Conservation (phyloP, 2,113 vertebrate species). For the Telmatochromis sp. region DNA sequence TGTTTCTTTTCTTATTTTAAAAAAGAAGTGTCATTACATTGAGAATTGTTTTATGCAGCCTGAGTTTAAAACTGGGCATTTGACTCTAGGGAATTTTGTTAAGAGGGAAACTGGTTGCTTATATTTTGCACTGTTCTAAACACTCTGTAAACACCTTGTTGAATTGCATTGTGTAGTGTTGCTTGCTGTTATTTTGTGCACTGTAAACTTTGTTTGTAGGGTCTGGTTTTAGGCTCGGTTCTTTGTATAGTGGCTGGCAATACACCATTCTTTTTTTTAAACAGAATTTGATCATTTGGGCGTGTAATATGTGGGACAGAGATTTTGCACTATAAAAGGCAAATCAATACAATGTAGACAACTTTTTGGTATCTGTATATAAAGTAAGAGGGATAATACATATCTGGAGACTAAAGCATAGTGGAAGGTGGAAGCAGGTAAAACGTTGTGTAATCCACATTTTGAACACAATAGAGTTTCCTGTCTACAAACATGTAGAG, state of each 20-base stretch:
- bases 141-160: not conserved
- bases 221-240: not conserved
- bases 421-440: not conserved
- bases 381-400: not conserved
- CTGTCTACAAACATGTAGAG: not conserved
- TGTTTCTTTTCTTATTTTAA: not conserved
- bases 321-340: not conserved
- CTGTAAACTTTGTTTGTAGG: not conserved
- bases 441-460: not conserved
- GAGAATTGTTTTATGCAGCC: not conserved
- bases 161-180: not conserved
- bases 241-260: not conserved
- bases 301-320: fast-evolving
- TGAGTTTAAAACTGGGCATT: not conserved
- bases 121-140: not conserved
- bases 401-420: not conserved
- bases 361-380: not conserved
- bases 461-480: not conserved
- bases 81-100: not conserved
- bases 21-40: not conserved
- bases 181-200: not conserved
- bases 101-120: not conserved
- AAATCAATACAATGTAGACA: not conserved
- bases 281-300: not conserved
- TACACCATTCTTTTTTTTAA: fast-evolving